Evolutionary conservation across 2,888 invertebrate species (phyloP), one percentile per base, ranked within the genome.

Genomic region (Dichetophora obliterata): DNA sequence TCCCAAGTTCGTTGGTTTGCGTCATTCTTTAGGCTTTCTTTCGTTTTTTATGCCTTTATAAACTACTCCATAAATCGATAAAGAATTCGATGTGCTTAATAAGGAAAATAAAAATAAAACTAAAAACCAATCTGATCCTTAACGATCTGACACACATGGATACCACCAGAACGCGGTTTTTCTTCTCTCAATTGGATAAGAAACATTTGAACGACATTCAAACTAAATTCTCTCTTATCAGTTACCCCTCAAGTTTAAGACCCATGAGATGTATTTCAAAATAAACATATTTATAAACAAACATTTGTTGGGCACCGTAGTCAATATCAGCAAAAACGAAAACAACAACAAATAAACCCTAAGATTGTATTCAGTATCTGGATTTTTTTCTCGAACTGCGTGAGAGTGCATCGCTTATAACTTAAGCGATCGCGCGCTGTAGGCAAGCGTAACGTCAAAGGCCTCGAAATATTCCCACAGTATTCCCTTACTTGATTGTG

Each of bases 281-380:
- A 66, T 66, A 74, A 74, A 74, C 37, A 63, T 73, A 74, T 74
- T 74, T 74, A 74, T 74, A 74, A 74, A 74, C 66, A 74, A 74
- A 74, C 74, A 65, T 34, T 61, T 73, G 61, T 73, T 61, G 61
- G 61, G 50, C 24, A 52, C 43, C 43, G 43, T 14, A 43, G 14
- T 14, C 43, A 43, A 43, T 43, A 24, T 59, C 4, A n/a, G 16
- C 16, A 63, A 63, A 14, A 16, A 9, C 11, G n/a, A 31, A 11
- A 63, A 63, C n/a, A 63, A 16, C 27, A 61, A 61, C 31, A 31
- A 63, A n/a, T 16, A 16, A 63, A n/a, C 27, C n/a, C 5, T 27
- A 59, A 27, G 9, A 59, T 4, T 27, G 27, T 8, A 19, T 27
- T 27, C 22, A 59, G 11, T 27, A 14, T 14, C 16, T 59, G 19